phyloP scores from a whole-genome alignment of 2,797 vertebrate species.

The Anniella stebbinsi region DNA sequence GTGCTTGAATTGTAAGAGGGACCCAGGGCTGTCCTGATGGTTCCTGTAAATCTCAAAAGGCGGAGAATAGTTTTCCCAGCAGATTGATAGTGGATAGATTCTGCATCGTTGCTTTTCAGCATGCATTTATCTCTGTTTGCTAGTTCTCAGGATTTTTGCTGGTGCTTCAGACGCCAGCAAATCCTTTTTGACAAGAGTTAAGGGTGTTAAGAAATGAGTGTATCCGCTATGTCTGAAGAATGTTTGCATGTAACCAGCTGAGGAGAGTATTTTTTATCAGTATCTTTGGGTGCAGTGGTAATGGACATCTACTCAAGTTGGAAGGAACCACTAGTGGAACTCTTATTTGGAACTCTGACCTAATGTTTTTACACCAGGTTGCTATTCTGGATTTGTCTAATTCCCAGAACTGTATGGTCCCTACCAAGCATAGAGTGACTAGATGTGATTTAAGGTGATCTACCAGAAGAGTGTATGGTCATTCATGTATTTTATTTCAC shows the following conservation, averaged over 20 bases:
- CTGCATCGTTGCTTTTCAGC: too few relatives aligned
- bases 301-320: not conserved
- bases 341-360: not conserved
- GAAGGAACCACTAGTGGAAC: not conserved
- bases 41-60: not conserved
- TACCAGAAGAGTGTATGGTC: not conserved
- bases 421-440: not conserved
- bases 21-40: not conserved
- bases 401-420: not conserved
- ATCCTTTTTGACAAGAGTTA: not conserved
- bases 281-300: not conserved
- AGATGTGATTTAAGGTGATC: not conserved
- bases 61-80: not conserved
- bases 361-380: not conserved
- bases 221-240: not conserved
- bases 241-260: not conserved
- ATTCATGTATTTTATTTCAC: not conserved
- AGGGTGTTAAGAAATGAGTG: slow-evolving; percentile 12
- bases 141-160: not conserved
- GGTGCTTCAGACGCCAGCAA: not conserved
- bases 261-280: not conserved
- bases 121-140: not conserved
- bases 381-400: not conserved
- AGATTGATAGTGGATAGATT: not conserved
- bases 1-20: slow-evolving; percentile 51